These are phyloP conservation scores for Muscicapa comitata DNA, from an alignment of 2,797 vertebrate genomes.

Conservation along the genomic window DNA sequence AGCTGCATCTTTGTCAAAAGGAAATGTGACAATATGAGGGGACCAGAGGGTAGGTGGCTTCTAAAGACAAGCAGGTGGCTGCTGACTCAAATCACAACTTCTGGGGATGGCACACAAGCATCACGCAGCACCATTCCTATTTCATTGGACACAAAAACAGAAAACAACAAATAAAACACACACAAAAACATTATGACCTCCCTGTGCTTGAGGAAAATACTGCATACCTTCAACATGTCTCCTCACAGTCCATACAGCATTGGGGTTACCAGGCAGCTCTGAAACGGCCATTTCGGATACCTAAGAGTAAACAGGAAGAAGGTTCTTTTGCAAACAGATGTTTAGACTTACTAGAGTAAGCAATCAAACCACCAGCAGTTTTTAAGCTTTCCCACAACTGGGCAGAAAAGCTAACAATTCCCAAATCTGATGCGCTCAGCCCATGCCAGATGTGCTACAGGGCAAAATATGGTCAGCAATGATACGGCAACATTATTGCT, in stretches of 20 bases:
- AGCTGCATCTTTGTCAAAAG: neutral
- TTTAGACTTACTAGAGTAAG: neutral
- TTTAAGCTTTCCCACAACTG: neutral
- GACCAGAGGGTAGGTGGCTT: neutral
- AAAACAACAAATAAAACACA: neutral
- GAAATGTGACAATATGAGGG: neutral
- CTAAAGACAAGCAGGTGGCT: neutral
- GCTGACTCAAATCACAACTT: neutral
- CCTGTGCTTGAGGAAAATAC: neutral
- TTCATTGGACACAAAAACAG: neutral
- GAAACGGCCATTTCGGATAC: conserved; percentile 99
- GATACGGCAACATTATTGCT: neutral
- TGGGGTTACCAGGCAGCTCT: conserved; percentile 97
- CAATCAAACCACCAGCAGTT: neutral
- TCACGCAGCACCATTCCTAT: neutral
- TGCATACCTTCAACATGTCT: conserved; percentile 92
- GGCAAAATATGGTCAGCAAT: neutral
- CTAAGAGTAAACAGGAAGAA: conserved; percentile 72
- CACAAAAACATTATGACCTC: neutral
- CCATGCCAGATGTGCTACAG: neutral
- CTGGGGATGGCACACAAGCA: neutral
- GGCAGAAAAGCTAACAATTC: neutral
- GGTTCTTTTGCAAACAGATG: neutral
- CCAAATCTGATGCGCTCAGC: neutral
- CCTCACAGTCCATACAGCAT: conserved; percentile 98